phyloP scores from a whole-genome alignment of 2,888 invertebrate genomes.

The Cyaniris semiargus region DNA sequence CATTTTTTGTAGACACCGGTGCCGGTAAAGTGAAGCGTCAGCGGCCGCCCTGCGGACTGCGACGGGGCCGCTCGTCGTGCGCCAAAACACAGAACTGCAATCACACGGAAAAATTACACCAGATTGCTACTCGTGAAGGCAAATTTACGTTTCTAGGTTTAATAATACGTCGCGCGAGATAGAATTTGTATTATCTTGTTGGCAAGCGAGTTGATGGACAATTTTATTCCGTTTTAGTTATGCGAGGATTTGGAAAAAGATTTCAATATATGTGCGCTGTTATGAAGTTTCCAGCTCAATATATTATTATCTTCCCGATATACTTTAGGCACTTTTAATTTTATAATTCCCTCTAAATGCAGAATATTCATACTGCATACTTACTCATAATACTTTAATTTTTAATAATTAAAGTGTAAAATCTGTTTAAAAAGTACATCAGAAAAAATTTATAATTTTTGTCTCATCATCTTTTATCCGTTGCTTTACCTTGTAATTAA shows the following conservation, averaged over 20 bases:
- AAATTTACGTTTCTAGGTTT: slow-evolving; percentile 68
- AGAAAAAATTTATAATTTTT: neutral
- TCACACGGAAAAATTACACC: slow-evolving; percentile 74
- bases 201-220: slow-evolving; percentile 67
- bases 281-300: neutral
- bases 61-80: slow-evolving; percentile 72
- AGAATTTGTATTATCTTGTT: slow-evolving; percentile 73
- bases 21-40: slow-evolving; percentile 69
- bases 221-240: slow-evolving; percentile 59
- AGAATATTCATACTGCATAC: neutral
- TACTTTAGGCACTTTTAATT: neutral
- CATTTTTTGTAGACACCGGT: slow-evolving; percentile 67
- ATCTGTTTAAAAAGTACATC: neutral
- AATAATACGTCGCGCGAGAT: slow-evolving; percentile 68
- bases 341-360: neutral
- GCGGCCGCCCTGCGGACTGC: slow-evolving; percentile 71
- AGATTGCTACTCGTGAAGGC: slow-evolving; percentile 71
- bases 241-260: slow-evolving; percentile 51
- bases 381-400: neutral
- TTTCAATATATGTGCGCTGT: slow-evolving; percentile 29
- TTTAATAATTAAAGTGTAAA: neutral
- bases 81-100: slow-evolving; percentile 77
- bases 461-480: neutral
- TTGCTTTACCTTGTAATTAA: slow-evolving; percentile 15
- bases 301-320: neutral